phyloP scores from a whole-genome alignment of 2,797 vertebrate genomes.

The Argya squamiceps region DNA sequence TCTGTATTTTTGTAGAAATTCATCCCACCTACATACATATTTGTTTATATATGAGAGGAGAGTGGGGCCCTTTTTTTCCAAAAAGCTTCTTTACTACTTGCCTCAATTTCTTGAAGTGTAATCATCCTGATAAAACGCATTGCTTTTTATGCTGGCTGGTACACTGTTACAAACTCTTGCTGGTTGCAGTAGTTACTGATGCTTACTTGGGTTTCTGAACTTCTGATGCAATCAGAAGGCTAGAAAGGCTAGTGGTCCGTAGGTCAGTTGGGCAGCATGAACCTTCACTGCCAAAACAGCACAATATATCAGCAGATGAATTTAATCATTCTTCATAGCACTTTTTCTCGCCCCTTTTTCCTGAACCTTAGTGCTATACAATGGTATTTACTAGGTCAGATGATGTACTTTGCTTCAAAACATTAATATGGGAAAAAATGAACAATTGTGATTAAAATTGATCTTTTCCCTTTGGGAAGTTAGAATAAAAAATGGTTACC shows the following conservation, averaged over 20 bases:
- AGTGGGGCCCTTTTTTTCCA: background rate
- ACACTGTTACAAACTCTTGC: background rate
- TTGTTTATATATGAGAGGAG: background rate
- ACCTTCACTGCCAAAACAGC: constrained; percentile 71
- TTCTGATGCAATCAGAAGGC: background rate
- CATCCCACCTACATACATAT: background rate
- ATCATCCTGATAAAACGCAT: background rate
- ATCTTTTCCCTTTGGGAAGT: constrained; percentile 94
- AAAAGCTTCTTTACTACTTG: background rate
- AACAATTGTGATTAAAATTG: constrained; percentile 97
- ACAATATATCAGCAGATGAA: constrained; percentile 75
- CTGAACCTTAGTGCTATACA: constrained; percentile 69
- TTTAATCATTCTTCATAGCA: constrained; percentile 59
- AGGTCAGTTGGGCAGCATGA: constrained; percentile 24
- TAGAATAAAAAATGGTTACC: constrained; percentile 95
- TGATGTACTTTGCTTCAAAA: constrained; percentile 86
- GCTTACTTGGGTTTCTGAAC: background rate
- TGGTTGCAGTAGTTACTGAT: background rate
- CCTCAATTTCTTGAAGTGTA: background rate
- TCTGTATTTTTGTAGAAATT: background rate
- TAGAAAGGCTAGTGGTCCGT: background rate
- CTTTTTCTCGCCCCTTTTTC: background rate
- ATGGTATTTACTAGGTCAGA: constrained; percentile 86
- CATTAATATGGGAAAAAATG: constrained; percentile 86
- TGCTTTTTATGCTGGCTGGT: background rate